Percentiles rank a stretch among this genome's conserved stretches.
These are phyloP conservation scores for Bubalus kerabau DNA, from an alignment of 2,113 vertebrate species.

Conservation along the genomic window DNA sequence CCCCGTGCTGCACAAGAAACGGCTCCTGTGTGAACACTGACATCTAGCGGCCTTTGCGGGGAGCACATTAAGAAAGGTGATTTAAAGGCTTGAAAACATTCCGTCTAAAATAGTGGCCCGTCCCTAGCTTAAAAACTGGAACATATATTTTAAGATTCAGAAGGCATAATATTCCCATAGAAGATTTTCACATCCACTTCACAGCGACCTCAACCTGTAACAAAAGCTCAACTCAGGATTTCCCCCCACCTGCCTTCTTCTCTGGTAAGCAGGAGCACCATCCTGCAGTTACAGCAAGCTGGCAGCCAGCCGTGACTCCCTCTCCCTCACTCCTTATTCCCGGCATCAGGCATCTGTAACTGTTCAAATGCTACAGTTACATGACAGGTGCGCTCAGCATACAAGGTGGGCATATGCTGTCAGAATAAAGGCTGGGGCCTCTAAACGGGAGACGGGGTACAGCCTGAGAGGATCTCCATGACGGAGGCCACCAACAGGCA, in stretches of 20 bases:
- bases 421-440: not conserved
- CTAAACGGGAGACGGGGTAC: not conserved
- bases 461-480: not conserved
- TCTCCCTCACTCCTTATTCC: not conserved
- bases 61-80: not conserved
- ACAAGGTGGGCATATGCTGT: not conserved
- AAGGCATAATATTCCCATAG: not conserved
- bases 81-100: not conserved
- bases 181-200: not conserved
- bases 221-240: not conserved
- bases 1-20: rapidly evolving
- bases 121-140: not conserved
- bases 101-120: not conserved
- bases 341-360: not conserved
- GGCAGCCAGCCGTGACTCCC: not conserved
- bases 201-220: not conserved
- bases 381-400: not conserved
- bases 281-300: not conserved
- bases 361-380: not conserved
- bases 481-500: not conserved
- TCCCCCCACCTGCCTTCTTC: not conserved
- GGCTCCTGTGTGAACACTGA: not conserved
- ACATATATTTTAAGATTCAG: not conserved
- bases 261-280: not conserved
- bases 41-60: not conserved